A percentile compares a stretch with the other conserved stretches of the same genome.
Conservation (phyloP, 2,113 vertebrate genomes). For the Silurus meridionalis region DNA sequence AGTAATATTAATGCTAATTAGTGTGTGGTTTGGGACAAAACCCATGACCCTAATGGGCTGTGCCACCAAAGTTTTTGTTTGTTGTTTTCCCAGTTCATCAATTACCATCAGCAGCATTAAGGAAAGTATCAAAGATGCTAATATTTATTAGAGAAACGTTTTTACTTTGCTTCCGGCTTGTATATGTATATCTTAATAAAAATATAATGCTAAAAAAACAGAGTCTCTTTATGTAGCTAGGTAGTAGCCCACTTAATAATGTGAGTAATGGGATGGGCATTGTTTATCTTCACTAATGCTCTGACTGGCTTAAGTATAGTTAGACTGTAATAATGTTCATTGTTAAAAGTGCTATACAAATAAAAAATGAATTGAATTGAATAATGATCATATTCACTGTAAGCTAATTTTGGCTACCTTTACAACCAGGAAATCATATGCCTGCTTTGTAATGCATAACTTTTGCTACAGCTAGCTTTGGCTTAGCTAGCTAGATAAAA, state of each 20-base stretch:
- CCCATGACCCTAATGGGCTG: neutral
- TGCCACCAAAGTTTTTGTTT: neutral
- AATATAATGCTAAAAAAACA: no score
- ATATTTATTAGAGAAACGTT: neutral
- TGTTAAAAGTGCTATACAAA: no score
- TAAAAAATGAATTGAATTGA: no score
- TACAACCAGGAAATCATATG: neutral
- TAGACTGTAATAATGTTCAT: neutral
- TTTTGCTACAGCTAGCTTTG: neutral
- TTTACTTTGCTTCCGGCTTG: no score
- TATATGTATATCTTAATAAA: no score
- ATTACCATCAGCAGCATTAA: neutral
- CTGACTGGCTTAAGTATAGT: neutral
- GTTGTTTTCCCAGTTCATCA: neutral
- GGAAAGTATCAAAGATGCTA: neutral
- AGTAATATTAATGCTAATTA: neutral
- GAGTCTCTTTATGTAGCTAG: no score
- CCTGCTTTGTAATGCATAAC: neutral
- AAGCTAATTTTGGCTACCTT: neutral
- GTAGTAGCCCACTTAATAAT: neutral
- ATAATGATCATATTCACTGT: neutral
- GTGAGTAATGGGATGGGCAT: neutral
- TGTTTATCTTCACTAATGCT: neutral
- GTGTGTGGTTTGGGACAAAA: neutral
- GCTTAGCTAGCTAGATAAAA: neutral